phyloP scores from a whole-genome alignment of 1,140 invertebrate species.

The Euura saliciscinereae region DNA sequence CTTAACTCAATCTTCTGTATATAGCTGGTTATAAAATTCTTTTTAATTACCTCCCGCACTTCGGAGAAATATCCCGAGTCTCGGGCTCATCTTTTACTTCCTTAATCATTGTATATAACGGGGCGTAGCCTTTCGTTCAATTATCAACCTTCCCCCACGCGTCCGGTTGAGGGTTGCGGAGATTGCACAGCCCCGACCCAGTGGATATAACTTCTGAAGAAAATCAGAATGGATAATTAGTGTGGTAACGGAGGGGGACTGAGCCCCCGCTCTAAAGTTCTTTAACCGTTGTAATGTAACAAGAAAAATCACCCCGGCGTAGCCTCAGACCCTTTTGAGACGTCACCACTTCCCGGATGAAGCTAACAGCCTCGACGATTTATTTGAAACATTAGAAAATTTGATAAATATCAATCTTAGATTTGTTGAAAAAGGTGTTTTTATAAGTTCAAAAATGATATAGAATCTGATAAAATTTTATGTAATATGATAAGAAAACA shows the following conservation, averaged over 20 bases:
- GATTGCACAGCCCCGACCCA: too few relatives aligned
- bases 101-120: conserved; percentile 1
- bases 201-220: conserved; percentile 29
- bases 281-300: conserved; percentile 10
- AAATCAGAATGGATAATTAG: conserved; percentile 43
- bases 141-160: neutral
- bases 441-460: too few relatives aligned
- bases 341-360: conserved; percentile 2
- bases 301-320: neutral
- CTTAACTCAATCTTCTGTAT: neutral
- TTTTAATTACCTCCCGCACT: conserved; percentile 25
- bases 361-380: neutral
- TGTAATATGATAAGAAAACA: too few relatives aligned
- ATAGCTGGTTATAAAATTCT: neutral
- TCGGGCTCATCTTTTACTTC: conserved; percentile 21
- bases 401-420: too few relatives aligned
- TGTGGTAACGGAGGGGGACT: conserved; percentile 19
- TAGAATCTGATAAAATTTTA: too few relatives aligned
- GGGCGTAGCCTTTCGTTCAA: conserved; percentile 12
- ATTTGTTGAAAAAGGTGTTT: too few relatives aligned
- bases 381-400: too few relatives aligned
- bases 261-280: neutral
- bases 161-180: conserved; percentile 5
- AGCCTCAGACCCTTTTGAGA: conserved; percentile 1
- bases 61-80: conserved; percentile 21